These are phyloP conservation scores for Pungitius pungitius DNA, from an alignment of 2,113 vertebrate genomes.

Conservation along the genomic window DNA sequence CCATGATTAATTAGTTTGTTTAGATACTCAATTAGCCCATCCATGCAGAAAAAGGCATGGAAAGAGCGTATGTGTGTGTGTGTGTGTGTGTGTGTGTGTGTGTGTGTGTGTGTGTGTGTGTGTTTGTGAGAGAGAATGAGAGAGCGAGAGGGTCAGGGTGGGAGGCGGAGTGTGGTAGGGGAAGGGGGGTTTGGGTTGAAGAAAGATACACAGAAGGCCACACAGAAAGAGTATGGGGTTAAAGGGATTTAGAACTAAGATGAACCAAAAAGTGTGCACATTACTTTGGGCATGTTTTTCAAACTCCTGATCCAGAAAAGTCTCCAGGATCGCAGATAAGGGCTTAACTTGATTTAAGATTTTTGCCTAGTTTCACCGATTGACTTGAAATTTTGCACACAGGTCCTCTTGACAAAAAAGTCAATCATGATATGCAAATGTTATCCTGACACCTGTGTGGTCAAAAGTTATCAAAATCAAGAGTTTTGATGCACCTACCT, in stretches of 20 bases:
- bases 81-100: background rate
- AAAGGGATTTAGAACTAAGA: conserved; percentile 52
- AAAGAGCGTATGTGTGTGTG: conserved; percentile 9
- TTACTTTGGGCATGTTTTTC: conserved; percentile 70
- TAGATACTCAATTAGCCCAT: conserved; percentile 96
- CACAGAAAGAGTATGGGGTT: too few species aligned
- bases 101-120: conserved; percentile 3
- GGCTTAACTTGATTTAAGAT: too few species aligned
- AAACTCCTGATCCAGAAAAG: background rate
- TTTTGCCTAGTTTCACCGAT: too few species aligned
- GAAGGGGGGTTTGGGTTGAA: conserved; percentile 60
- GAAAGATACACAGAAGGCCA: conserved; percentile 2
- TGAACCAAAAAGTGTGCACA: conserved; percentile 74
- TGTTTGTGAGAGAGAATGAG: background rate
- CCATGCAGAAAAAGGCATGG: conserved; percentile 86
- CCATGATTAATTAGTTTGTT: conserved; percentile 98
- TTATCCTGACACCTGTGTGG: too few species aligned
- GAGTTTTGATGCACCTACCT: too few species aligned
- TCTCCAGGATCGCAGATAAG: background rate
- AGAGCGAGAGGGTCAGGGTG: conserved; percentile 55
- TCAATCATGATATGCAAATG: too few species aligned
- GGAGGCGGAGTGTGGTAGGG: conserved; percentile 34
- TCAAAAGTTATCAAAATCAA: too few species aligned
- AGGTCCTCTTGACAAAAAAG: too few species aligned
- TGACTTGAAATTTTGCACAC: background rate